These are phyloP conservation scores for Colistium nudipinnis DNA, from an alignment of 2,113 vertebrate genomes.

Conservation along the genomic window DNA sequence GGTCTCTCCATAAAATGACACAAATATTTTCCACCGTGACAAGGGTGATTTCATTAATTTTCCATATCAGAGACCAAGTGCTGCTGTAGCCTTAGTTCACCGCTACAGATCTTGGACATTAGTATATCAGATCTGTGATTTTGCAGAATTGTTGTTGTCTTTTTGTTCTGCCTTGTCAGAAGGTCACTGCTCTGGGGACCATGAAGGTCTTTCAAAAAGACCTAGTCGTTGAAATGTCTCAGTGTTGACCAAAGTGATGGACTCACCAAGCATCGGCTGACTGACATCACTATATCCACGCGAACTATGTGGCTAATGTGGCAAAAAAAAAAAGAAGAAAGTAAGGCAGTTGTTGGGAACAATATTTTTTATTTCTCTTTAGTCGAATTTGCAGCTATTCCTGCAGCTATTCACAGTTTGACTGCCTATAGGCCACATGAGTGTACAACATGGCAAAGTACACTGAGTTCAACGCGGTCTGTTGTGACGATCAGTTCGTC, in stretches of 20 bases:
- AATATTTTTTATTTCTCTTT: too few relatives aligned
- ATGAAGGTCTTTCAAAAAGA: too few relatives aligned
- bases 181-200: too few relatives aligned
- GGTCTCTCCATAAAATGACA: too few relatives aligned
- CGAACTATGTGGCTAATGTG: too few relatives aligned
- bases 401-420: too few relatives aligned
- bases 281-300: too few relatives aligned
- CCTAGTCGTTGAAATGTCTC: background rate
- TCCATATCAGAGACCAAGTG: background rate
- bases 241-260: background rate
- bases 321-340: background rate
- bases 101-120: too few relatives aligned
- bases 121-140: too few relatives aligned
- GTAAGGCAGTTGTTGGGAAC: background rate
- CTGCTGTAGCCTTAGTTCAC: background rate
- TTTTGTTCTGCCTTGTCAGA: background rate
- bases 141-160: too few relatives aligned
- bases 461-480: too few relatives aligned
- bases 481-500: background rate
- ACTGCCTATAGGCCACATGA: background rate
- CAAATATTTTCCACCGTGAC: background rate
- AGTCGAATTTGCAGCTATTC: background rate
- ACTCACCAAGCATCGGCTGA: background rate
- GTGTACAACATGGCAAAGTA: background rate
- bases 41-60: background rate